These are phyloP conservation scores for Microcaecilia unicolor DNA, from an alignment of 2,797 vertebrate species.

Conservation along the genomic window DNA sequence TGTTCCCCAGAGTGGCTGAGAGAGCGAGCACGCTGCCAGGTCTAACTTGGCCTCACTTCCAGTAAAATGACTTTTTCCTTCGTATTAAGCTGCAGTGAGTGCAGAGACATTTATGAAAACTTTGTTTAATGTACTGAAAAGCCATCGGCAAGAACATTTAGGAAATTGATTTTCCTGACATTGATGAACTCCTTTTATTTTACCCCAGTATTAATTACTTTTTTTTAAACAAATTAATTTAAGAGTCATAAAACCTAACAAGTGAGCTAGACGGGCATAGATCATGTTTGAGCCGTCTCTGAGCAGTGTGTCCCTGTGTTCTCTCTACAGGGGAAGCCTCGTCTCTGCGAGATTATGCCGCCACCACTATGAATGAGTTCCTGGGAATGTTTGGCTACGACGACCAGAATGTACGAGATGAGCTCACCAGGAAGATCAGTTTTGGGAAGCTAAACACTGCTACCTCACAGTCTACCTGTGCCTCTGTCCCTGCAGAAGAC, in stretches of 20 bases:
- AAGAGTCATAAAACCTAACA: conserved; percentile 73
- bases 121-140: conserved; percentile 83
- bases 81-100: conserved; percentile 61
- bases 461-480: conserved; percentile 63
- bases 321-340: conserved; percentile 76
- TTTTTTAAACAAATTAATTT: conserved; percentile 72
- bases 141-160: conserved; percentile 77
- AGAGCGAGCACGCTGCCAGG: conserved; percentile 17
- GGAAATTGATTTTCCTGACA: conserved; percentile 79
- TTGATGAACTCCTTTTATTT: conserved; percentile 80
- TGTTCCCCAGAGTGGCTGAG: conserved; percentile 6
- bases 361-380: conserved; percentile 96
- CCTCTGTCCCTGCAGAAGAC: conserved; percentile 68
- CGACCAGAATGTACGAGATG: conserved; percentile 89
- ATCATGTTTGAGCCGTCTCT: conserved; percentile 36
- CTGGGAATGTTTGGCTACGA: conserved; percentile 96
- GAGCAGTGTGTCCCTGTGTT: conserved; percentile 5
- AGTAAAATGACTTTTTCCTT: conserved; percentile 61
- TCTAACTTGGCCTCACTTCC: conserved; percentile 46
- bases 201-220: conserved; percentile 73
- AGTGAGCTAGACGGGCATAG: conserved; percentile 65
- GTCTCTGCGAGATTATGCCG: conserved; percentile 87
- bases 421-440: conserved; percentile 93
- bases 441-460: conserved; percentile 86
- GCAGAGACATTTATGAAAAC: conserved; percentile 72